Base-by-base conservation (phyloP, 1,140 invertebrate species). In the Nasonia vitripennis region DNA sequence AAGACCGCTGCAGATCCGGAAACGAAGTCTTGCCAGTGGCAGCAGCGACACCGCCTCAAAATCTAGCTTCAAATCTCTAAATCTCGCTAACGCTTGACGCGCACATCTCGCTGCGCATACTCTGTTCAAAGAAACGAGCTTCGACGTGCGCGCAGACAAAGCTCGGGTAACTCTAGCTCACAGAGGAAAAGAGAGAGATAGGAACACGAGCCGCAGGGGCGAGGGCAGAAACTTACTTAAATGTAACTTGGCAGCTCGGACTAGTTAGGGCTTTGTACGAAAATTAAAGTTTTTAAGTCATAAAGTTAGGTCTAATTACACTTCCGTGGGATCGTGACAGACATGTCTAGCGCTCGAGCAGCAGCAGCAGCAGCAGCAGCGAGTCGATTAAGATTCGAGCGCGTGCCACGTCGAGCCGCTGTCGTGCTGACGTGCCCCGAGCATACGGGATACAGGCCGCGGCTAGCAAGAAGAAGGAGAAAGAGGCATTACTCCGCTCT, bases 221-320 rank as follows among this genome's bases (percentile, higher is more conserved):
- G 73, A 62, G 45, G 78, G 9, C 23, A 27, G 31, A 37, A 86
- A 90, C 85, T 89, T 89, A 74, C 87, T 87, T 87, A 88, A 90
- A 87, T 87, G 86, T 87, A 89, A 89, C 86, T 89, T 88, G 87
- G 81, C 79, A 78, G 70, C 84, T 79, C 67, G 23, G 71, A 83
- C 74, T 87, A 81, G 86, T 88, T 86, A 86, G 78, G 81, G 78
- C 73, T 86, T 87, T 81, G 83, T 83, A 68, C 31, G 84, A 86
- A 87, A 87, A 89, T 90, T 89, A 86, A 89, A 90, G 77, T 89
- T 90, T 89, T 86, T 88, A 87, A 89, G 86, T 87, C 87, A 87
- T 87, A 90, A 90, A 86, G 73, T 87, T 90, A 88, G 85, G 78
- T 88, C 87, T 90, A 89, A 90, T 88, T 90, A 90, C 87, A 78